Conservation (phyloP, 2,888 invertebrate genomes). For the Laspeyria flexula region DNA sequence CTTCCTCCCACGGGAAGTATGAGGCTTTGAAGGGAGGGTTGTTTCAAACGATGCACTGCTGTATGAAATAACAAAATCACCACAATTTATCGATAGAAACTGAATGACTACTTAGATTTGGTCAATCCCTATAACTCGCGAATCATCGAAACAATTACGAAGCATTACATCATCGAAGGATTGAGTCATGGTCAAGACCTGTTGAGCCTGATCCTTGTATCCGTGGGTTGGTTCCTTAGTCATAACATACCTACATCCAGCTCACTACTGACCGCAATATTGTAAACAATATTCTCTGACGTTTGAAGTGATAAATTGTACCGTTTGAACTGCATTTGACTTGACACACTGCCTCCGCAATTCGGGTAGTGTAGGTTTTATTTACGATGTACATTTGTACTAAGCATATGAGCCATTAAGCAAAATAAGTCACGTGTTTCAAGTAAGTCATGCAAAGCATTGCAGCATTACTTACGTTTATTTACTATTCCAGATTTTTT, state of each 20-base stretch:
- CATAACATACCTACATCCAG: conserved; percentile 62
- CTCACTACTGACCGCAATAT: conserved; percentile 71
- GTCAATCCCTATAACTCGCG: conserved; percentile 62
- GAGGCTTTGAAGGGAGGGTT: too few relatives aligned
- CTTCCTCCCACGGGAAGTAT: too few relatives aligned
- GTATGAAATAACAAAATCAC: neutral
- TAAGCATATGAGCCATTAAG: neutral
- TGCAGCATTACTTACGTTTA: too few relatives aligned
- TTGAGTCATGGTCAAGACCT: conserved; percentile 80
- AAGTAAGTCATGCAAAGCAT: too few relatives aligned
- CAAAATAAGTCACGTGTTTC: too few relatives aligned
- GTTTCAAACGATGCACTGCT: too few relatives aligned
- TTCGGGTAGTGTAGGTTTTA: conserved; percentile 32
- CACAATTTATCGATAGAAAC: conserved; percentile 53
- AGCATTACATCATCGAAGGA: conserved; percentile 80
- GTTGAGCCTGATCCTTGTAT: conserved; percentile 67
- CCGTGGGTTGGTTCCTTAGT: conserved; percentile 79
- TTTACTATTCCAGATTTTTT: too few relatives aligned
- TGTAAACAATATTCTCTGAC: conserved; percentile 62
- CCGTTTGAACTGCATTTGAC: conserved; percentile 39
- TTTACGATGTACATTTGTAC: neutral
- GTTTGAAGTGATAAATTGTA: conserved; percentile 50
- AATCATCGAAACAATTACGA: conserved; percentile 77
- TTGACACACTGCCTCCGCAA: conserved; percentile 40
- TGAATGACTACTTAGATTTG: conserved; percentile 3